These are phyloP conservation scores for Leuciscus idus DNA, from an alignment of 2,113 vertebrate genomes.

Conservation along the genomic window DNA sequence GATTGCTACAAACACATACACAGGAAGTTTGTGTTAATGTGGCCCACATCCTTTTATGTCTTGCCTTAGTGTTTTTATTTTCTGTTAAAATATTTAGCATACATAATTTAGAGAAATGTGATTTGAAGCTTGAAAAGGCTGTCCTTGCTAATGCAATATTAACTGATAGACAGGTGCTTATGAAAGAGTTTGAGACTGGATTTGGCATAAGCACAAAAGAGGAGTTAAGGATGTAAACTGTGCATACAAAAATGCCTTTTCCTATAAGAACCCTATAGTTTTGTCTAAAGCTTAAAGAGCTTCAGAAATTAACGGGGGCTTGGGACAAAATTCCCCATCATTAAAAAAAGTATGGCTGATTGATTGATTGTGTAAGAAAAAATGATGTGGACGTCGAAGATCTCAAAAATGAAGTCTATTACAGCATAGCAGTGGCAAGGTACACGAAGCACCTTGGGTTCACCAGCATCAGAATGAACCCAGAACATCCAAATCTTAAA, in stretches of 20 bases:
- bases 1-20: slow-evolving; percentile 13
- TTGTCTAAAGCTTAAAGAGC: not conserved
- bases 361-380: too few species aligned
- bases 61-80: not conserved
- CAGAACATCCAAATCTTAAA: too few species aligned
- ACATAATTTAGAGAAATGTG: slow-evolving; percentile 33
- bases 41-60: not conserved
- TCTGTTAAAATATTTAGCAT: not conserved
- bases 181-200: not conserved
- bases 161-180: not conserved
- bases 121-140: not conserved
- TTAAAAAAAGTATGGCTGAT: too few species aligned
- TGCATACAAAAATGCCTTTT: not conserved
- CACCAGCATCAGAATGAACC: too few species aligned
- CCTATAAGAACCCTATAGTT: not conserved
- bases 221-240: not conserved
- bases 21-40: slow-evolving; percentile 7
- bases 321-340: not conserved
- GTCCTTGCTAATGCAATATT: not conserved
- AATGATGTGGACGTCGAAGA: too few species aligned
- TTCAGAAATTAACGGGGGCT: not conserved
- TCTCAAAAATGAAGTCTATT: too few species aligned
- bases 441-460: too few species aligned
- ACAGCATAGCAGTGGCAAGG: too few species aligned
- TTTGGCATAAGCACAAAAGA: not conserved